phyloP scores from a whole-genome alignment of 2,888 invertebrate genomes.

The Drosophila parthenogenetica region DNA sequence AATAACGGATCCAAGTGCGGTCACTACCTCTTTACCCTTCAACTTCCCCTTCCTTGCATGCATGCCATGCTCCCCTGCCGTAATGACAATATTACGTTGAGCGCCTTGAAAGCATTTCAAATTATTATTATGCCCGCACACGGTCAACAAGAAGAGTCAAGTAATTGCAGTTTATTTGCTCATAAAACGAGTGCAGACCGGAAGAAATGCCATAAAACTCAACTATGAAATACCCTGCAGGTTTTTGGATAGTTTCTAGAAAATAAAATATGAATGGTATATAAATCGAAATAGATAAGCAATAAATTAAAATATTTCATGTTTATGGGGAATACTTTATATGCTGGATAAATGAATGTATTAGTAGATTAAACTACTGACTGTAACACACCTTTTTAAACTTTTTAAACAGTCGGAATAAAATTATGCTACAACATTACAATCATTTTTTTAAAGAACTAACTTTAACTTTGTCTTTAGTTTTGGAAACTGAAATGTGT shows the following conservation, averaged over 20 bases:
- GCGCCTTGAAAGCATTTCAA: slow-evolving; percentile 47
- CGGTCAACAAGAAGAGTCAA: slow-evolving; percentile 29
- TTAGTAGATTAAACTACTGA: too few relatives aligned
- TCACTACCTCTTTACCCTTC: neutral
- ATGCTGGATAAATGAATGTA: too few relatives aligned
- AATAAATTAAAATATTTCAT: too few relatives aligned
- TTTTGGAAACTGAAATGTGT: too few relatives aligned
- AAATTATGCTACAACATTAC: too few relatives aligned
- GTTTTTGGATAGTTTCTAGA: neutral
- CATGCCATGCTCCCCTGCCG: neutral
- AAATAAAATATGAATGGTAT: neutral
- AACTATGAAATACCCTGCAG: slow-evolving; percentile 21
- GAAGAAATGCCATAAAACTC: neutral
- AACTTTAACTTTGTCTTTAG: too few relatives aligned
- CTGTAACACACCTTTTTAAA: too few relatives aligned
- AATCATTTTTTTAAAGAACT: too few relatives aligned
- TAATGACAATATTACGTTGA: slow-evolving; percentile 71
- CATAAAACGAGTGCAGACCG: slow-evolving; percentile 33
- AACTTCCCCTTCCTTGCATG: neutral
- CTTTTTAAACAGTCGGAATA: too few relatives aligned
- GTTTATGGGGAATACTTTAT: too few relatives aligned
- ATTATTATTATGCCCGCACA: slow-evolving; percentile 40
- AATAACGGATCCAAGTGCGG: slow-evolving; percentile 42
- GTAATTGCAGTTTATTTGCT: slow-evolving; percentile 43
- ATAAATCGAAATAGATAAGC: too few relatives aligned